Evolutionary conservation across 2,888 invertebrate species (phyloP).

Genomic region (Meteorus colon): DNA sequence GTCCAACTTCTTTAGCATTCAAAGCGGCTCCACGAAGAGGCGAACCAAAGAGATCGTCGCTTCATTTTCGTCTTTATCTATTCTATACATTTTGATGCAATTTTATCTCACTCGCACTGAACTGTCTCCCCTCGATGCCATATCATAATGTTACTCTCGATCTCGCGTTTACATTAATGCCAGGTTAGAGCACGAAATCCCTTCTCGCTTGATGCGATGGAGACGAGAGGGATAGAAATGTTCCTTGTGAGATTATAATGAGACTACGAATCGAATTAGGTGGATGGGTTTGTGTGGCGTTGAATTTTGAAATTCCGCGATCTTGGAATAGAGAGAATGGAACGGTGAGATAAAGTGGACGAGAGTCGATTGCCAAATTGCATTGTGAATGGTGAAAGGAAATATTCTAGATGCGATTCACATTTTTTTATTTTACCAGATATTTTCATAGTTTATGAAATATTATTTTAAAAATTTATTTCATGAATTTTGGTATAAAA

Average conservation of each 20-base stretch:
- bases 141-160: constrained; percentile 67
- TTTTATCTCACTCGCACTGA: constrained; percentile 8
- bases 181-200: constrained; percentile 59
- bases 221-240: constrained; percentile 20
- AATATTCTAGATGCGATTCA: neutral
- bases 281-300: constrained; percentile 53
- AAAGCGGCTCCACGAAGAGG: constrained; percentile 59
- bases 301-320: constrained; percentile 44
- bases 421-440: neutral
- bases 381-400: neutral
- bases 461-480: too few relatives aligned
- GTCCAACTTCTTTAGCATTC: constrained; percentile 67
- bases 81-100: constrained; percentile 16
- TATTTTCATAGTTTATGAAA: neutral
- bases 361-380: constrained; percentile 13
- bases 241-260: constrained; percentile 65
- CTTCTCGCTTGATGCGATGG: neutral
- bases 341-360: neutral
- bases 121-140: constrained; percentile 31
- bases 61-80: constrained; percentile 32
- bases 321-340: neutral
- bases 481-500: too few relatives aligned
- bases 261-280: constrained; percentile 67
- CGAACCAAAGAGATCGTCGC: constrained; percentile 41
- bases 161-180: constrained; percentile 69